Percentiles rank a stretch among this genome's conserved stretches.
These are phyloP conservation scores for Drosophila conformis DNA, from an alignment of 2,888 invertebrate genomes.

Conservation along the genomic window DNA sequence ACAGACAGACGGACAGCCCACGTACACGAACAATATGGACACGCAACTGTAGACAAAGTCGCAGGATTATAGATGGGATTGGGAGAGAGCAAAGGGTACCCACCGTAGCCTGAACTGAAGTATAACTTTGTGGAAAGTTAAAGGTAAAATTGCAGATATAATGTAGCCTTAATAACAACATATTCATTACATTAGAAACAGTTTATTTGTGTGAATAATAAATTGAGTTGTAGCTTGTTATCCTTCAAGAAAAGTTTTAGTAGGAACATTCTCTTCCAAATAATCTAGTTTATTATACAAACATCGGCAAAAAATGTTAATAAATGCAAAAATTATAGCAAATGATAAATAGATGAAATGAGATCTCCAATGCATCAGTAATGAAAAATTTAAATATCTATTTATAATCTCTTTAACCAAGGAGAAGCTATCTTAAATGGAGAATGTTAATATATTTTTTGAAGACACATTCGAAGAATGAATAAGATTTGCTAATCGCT, in stretches of 20 bases:
- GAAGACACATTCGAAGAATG: background rate
- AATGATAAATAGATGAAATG: background rate
- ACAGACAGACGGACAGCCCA: conserved; percentile 31
- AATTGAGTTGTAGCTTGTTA: background rate
- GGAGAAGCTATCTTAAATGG: background rate
- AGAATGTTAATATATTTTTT: background rate
- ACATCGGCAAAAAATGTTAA: background rate
- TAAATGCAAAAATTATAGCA: background rate
- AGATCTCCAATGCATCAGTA: background rate
- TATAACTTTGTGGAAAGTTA: background rate
- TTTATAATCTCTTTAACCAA: background rate
- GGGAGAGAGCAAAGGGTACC: conserved; percentile 26
- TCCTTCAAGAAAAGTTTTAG: background rate
- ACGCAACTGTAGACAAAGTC: conserved; percentile 52
- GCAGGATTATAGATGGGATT: conserved; percentile 47
- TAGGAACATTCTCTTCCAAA: background rate
- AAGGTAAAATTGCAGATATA: background rate
- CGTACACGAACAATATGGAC: conserved; percentile 55
- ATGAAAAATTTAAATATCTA: background rate
- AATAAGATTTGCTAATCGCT: background rate
- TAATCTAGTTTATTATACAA: no score
- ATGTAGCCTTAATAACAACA: background rate
- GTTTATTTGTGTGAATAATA: background rate
- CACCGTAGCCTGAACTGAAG: conserved; percentile 24
- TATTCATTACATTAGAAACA: background rate